phyloP scores from a whole-genome alignment of 2,888 invertebrate species.

The Stegophylla sp. region DNA sequence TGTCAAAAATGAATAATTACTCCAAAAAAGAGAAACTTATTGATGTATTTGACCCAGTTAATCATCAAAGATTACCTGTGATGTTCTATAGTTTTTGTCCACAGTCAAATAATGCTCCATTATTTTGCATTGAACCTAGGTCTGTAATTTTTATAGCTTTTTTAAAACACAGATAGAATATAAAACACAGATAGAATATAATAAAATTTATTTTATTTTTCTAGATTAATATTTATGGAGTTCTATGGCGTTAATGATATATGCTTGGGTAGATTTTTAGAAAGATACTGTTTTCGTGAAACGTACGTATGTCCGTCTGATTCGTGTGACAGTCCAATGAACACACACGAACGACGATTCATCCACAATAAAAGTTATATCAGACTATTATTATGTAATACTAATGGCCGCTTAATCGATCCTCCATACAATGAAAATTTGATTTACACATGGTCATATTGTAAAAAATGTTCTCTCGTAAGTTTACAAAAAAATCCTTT shows the following conservation, averaged over 20 bases:
- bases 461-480: conserved; percentile 73
- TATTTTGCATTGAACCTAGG: conserved; percentile 91
- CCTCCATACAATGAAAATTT: conserved; percentile 62
- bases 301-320: conserved; percentile 83
- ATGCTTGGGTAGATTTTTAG: conserved; percentile 90
- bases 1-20: conserved; percentile 21
- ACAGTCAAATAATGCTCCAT: conserved; percentile 78
- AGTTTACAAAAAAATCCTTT: conserved; percentile 59
- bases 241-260: conserved; percentile 96
- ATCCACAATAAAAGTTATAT: conserved; percentile 90
- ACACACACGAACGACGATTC: conserved; percentile 86
- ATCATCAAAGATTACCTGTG: conserved; percentile 86
- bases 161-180: conserved; percentile 11
- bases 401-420: conserved; percentile 60
- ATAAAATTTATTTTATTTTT: conserved; percentile 61
- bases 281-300: conserved; percentile 87
- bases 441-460: conserved; percentile 86
- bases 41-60: conserved; percentile 80
- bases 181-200: conserved; percentile 15
- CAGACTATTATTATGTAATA: conserved; percentile 70
- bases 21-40: conserved; percentile 59
- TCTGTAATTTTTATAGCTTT: conserved; percentile 64
- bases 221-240: conserved; percentile 87
- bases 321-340: conserved; percentile 82
- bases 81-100: conserved; percentile 87